Evolutionary conservation across 2,113 vertebrate genomes (phyloP), one percentile per base, ranked within the genome.

Genomic region (Gasterosteus aculeatus): DNA sequence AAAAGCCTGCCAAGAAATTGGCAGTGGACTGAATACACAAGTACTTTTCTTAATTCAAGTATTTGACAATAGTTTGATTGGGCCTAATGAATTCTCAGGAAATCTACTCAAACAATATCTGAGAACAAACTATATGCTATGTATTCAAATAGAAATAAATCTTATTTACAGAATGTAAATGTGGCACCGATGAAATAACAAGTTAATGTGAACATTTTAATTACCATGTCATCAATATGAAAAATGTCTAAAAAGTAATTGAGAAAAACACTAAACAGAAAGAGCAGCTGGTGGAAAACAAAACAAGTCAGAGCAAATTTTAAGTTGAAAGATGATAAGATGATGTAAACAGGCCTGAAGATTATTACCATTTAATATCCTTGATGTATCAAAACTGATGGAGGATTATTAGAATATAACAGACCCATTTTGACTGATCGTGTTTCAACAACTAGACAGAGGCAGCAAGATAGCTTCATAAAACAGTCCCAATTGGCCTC

Each of bases 1-100:
- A 62, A 54, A 82, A 69, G 38, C 31, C 54, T 77, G 69, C 22
- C 70, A 72, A 26, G 70, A 72, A 59, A 54, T 22, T 19, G 51
- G 29, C 39, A 35, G 6, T 33, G 60, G 56, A 56, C 49, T 66
- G 66, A 77, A 82, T 38, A 19, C 65, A 49, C 26, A 74, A 77
- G 35, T 60, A 41, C 10, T 11, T 26, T 60, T n/a, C 9, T 67
- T 11, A 53, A 51, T 49, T 73, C 3, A 29, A 44, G 58, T 39
- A 39, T 51, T 57, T 51, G 35, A 62, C 9, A 0, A 68, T 35
- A 18, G 35, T 67, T 41, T 66, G 26, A 62, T 22, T 61, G n/a
- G 12, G 18, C 31, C 41, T 11, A 3, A 58, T 69, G 26, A 59
- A 64, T 68, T 12, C 26, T 29, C 1, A 26, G 7, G 19, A 19